Evolutionary conservation across 2,113 vertebrate genomes (phyloP).

Genomic region (Pimephales promelas): DNA sequence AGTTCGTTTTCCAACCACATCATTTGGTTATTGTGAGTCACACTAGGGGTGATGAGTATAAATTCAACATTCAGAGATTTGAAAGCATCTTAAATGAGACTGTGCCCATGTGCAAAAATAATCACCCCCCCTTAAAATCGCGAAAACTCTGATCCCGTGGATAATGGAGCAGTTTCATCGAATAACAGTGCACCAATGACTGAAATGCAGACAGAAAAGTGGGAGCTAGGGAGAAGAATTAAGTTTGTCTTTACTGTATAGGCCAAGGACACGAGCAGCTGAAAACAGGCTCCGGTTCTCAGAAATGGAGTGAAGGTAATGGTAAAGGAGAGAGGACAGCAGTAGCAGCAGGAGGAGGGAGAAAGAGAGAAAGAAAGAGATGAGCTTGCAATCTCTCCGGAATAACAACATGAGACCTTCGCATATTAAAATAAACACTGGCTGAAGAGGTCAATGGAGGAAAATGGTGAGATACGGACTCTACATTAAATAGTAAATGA

Average conservation of each 20-base stretch:
- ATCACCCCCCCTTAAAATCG: background rate
- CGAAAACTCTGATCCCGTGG: background rate
- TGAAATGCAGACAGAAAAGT: constrained; percentile 68
- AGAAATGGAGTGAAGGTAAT: constrained; percentile 51
- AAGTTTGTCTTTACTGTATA: background rate
- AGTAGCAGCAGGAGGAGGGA: constrained; percentile 49
- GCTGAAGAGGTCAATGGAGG: constrained; percentile 55
- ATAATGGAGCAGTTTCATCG: background rate
- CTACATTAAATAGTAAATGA: constrained; percentile 67
- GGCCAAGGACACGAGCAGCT: background rate
- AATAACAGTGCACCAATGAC: constrained; percentile 14
- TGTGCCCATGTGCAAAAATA: background rate
- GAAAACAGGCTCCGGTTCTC: constrained; percentile 56
- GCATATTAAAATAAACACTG: constrained; percentile 78
- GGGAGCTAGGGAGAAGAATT: constrained; percentile 51
- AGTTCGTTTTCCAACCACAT: background rate
- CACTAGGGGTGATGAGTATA: background rate
- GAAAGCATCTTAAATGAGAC: background rate
- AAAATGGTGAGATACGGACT: constrained; percentile 27
- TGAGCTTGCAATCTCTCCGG: constrained; percentile 53
- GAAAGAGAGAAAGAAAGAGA: constrained; percentile 51
- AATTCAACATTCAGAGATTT: background rate
- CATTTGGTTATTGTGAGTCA: no score
- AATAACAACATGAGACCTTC: constrained; percentile 75
- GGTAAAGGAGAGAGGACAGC: constrained; percentile 45